These are phyloP conservation scores for Typhlichthys eigenmanni DNA, from an alignment of 2,797 vertebrate genomes.

Conservation along the genomic window DNA sequence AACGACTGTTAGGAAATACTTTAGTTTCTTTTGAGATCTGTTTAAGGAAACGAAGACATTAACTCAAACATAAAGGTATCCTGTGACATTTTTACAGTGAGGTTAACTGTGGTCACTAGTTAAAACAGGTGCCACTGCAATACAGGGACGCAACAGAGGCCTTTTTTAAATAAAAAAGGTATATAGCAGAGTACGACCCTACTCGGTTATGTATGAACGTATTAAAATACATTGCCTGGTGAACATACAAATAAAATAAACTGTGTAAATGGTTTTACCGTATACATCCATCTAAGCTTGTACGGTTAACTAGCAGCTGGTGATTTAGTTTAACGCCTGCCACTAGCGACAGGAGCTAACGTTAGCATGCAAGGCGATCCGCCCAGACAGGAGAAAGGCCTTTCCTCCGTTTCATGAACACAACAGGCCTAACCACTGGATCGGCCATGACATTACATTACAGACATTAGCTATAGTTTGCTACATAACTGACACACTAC, in stretches of 20 bases:
- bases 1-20: not conserved
- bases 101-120: conserved; percentile 6
- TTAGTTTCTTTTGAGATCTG: not conserved
- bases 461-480: conserved; percentile 10
- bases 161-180: conserved; percentile 34
- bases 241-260: not conserved
- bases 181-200: conserved; percentile 20
- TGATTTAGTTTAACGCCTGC: conserved; percentile 47
- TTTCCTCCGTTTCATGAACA: conserved; percentile 54
- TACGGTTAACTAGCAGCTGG: conserved; percentile 49
- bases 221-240: too few relatives aligned
- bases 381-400: conserved; percentile 68
- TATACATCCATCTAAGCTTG: conserved; percentile 18
- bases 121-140: conserved; percentile 1
- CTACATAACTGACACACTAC: conserved; percentile 6
- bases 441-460: conserved; percentile 51
- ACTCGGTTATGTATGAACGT: conserved; percentile 9
- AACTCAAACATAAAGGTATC: not conserved
- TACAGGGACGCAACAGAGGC: conserved; percentile 32
- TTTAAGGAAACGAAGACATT: too few relatives aligned
- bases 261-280: conserved; percentile 4
- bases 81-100: conserved; percentile 6
- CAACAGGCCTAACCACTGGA: conserved; percentile 60
- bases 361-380: conserved; percentile 59
- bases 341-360: conserved; percentile 50